A percentile compares a stretch with the other conserved stretches of the same genome.
Conservation (phyloP, 2,113 vertebrate genomes). For the Chrysemys picta region DNA sequence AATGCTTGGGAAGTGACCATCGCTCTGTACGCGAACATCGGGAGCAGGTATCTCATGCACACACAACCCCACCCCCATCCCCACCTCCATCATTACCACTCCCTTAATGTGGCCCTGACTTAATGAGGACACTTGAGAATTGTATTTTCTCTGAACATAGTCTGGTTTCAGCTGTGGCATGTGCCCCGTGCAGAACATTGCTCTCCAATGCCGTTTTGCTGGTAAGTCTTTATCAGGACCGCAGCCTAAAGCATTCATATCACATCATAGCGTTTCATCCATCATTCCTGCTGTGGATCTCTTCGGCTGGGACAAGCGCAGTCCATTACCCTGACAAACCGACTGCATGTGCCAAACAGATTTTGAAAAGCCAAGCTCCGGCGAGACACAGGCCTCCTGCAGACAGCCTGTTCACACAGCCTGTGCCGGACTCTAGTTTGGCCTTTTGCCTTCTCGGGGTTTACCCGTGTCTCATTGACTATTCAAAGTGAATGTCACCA, state of each 20-base stretch:
- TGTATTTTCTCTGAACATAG: not conserved
- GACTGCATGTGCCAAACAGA: constrained; percentile 55
- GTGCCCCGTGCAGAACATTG: not conserved
- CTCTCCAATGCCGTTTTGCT: not conserved
- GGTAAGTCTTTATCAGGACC: constrained; percentile 70
- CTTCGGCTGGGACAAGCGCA: constrained; percentile 52
- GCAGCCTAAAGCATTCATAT: constrained; percentile 69
- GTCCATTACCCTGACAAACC: constrained; percentile 70
- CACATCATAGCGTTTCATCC: constrained; percentile 70
- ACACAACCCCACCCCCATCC: not conserved
- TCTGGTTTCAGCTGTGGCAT: not conserved
- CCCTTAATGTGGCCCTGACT: not conserved
- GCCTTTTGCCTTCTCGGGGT: not conserved
- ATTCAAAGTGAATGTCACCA: not conserved
- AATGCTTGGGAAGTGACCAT: not conserved
- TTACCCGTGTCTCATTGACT: not conserved
- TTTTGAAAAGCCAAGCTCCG: not conserved
- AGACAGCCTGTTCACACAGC: not conserved
- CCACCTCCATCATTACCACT: not conserved
- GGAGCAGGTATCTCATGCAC: not conserved
- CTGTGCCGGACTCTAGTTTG: not conserved
- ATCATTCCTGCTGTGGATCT: constrained; percentile 66
- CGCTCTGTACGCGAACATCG: no score
- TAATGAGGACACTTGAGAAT: not conserved
- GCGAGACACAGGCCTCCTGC: not conserved